Evolutionary conservation across 2,888 invertebrate species (phyloP).

Genomic region (Napeogenes sylphis): DNA sequence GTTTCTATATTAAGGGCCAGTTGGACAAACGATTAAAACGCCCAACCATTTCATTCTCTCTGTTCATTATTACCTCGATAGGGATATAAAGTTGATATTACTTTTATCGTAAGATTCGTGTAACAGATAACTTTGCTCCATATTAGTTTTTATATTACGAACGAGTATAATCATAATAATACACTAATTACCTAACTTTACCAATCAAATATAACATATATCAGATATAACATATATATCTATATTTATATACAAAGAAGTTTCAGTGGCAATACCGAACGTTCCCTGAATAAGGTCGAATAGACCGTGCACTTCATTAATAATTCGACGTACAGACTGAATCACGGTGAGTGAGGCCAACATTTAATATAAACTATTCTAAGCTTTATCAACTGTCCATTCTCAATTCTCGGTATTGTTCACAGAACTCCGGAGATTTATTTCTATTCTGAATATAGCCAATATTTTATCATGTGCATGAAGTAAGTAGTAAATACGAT

Average conservation of each 20-base stretch:
- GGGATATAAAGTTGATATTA: slow-evolving; percentile 7
- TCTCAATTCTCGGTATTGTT: neutral
- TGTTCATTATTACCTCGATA: slow-evolving; percentile 4
- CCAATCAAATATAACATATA: no score
- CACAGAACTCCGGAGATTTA: neutral
- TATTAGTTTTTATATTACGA: no score
- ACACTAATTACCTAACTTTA: no score
- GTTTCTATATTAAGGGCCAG: slow-evolving; percentile 52
- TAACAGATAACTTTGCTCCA: neutral
- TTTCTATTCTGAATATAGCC: neutral
- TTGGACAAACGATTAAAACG: slow-evolving; percentile 29
- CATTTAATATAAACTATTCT: slow-evolving; percentile 24
- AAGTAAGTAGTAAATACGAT: neutral
- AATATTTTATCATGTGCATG: neutral
- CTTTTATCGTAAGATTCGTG: neutral
- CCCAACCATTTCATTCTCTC: neutral
- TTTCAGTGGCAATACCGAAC: slow-evolving; percentile 17
- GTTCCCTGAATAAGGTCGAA: slow-evolving; percentile 31
- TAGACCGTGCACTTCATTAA: slow-evolving; percentile 43
- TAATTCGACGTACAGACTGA: slow-evolving; percentile 41
- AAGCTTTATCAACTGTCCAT: slow-evolving; percentile 5
- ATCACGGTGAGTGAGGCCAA: slow-evolving; percentile 32
- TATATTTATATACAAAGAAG: neutral
- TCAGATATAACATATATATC: no score
- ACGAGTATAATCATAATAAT: no score